Evolutionary conservation across 2,797 vertebrate species (phyloP).

Genomic region (Sebastes hopkinsi): DNA sequence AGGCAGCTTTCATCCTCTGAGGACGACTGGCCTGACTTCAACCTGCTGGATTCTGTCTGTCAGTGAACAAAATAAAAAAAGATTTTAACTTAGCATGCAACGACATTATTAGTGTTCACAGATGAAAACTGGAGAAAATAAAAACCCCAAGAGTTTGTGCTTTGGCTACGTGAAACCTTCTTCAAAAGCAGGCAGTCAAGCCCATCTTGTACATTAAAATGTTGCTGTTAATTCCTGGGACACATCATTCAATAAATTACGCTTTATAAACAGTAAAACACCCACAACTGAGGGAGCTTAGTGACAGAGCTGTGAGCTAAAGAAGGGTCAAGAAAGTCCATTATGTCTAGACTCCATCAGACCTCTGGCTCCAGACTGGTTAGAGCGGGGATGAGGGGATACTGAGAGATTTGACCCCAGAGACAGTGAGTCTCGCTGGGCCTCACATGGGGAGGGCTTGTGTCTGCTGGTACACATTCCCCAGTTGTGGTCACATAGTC

Average conservation of each 20-base stretch:
- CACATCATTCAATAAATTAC: slow-evolving; percentile 24
- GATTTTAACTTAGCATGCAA: not conserved
- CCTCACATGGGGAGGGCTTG: slow-evolving; percentile 58
- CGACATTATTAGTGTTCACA: not conserved
- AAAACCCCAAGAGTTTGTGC: not conserved
- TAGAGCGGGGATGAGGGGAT: slow-evolving; percentile 69
- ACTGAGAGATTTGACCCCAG: slow-evolving; percentile 73
- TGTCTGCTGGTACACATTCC: slow-evolving; percentile 59
- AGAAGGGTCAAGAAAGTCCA: slow-evolving; percentile 74
- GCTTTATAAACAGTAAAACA: slow-evolving; percentile 32
- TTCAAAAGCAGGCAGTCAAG: not conserved
- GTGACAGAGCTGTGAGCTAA: slow-evolving; percentile 36
- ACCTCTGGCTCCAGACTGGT: slow-evolving; percentile 78
- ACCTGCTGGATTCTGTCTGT: slow-evolving; percentile 81
- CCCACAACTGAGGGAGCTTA: slow-evolving; percentile 48
- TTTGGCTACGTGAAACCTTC: not conserved
- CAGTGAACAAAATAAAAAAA: slow-evolving; percentile 21
- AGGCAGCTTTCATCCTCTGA: slow-evolving; percentile 85
- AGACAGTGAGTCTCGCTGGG: slow-evolving; percentile 74
- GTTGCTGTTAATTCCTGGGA: not conserved
- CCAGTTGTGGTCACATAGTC: slow-evolving; percentile 53
- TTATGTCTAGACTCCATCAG: slow-evolving; percentile 81
- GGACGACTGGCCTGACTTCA: slow-evolving; percentile 76
- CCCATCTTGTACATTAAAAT: not conserved
- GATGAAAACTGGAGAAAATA: not conserved